Base-by-base conservation (phyloP, 2,888 invertebrate species). In the Microplitis deprimator region DNA sequence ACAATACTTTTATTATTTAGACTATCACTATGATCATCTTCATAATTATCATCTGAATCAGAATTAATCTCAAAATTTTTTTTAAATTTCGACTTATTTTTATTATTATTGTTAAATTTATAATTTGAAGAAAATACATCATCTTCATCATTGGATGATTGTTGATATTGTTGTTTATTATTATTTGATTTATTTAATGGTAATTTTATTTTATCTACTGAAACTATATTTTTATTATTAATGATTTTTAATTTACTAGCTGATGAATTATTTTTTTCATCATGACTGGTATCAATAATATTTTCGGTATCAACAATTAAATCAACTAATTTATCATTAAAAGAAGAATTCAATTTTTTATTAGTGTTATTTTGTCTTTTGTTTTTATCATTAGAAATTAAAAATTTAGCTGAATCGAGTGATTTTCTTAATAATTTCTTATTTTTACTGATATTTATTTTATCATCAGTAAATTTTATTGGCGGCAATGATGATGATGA, bases 1-100 rank as follows among this genome's bases (percentile, higher is more conserved):
- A 77, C 75, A 17, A 70, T 77, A 65, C 75, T 73, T 0, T 79
- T 77, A n/a, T 79, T 61, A 17, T 64, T 64, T 0, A 17, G 60
- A 17, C 76, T 74, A 13, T 69, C 76, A 2, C 60, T 17, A 8
- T 13, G 72, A 1, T 7, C 76, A 29, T 78, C 73, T 0, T 79
- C 77, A 10, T 80, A 61, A 10, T 61, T 70, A 0, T 20, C 67
- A 50, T 50, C 10, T 50, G 50, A 50, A 50, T 50, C 50, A 10
- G 50, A 50, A 50, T 50, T 13, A 50, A 50, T 50, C 29, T 29
- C 29, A 29, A 29, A 29, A 29, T 29, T 29, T 29, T 29, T 29
- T 29, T 29, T 29, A 29, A 4, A 29, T 29, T 29, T 29, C 3
- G 29, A 29, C 4, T 29, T 29, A 29, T 29, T 29, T 50, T 50